Conservation (phyloP, 2,113 vertebrate genomes). For the Microcebus tavaratra region DNA sequence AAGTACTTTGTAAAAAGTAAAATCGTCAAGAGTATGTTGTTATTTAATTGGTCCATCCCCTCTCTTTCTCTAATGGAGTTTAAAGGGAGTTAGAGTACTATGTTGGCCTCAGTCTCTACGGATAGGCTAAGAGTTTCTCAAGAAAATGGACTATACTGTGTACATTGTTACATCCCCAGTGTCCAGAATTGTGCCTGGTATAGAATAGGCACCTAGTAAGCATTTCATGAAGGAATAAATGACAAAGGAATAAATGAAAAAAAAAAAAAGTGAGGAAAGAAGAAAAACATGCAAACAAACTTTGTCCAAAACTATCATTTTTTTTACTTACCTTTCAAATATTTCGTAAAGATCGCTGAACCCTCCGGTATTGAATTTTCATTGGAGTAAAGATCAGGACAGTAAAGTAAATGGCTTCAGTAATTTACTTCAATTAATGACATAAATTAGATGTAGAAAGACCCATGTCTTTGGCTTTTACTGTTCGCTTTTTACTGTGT, state of each 20-base stretch:
- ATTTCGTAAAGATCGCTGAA: background rate
- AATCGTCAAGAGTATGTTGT: background rate
- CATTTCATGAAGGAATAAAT: background rate
- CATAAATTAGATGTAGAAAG: background rate
- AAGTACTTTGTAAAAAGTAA: background rate
- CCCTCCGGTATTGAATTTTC: background rate
- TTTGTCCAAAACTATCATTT: background rate
- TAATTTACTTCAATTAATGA: background rate
- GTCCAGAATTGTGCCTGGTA: background rate
- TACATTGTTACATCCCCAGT: background rate
- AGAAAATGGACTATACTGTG: background rate
- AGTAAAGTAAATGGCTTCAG: background rate
- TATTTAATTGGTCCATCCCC: background rate
- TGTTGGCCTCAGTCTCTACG: background rate
- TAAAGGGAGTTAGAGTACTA: background rate
- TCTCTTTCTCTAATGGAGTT: background rate
- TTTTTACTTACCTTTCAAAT: background rate
- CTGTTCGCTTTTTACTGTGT: background rate
- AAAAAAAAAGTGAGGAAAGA: background rate
- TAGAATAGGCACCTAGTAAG: background rate
- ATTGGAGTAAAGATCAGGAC: background rate
- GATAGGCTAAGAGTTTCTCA: background rate
- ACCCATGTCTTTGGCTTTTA: background rate
- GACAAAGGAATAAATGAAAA: background rate
- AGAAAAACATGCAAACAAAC: background rate